Evolutionary conservation across 2,113 vertebrate species (phyloP).

Genomic region (Genyomyrus donnyi): DNA sequence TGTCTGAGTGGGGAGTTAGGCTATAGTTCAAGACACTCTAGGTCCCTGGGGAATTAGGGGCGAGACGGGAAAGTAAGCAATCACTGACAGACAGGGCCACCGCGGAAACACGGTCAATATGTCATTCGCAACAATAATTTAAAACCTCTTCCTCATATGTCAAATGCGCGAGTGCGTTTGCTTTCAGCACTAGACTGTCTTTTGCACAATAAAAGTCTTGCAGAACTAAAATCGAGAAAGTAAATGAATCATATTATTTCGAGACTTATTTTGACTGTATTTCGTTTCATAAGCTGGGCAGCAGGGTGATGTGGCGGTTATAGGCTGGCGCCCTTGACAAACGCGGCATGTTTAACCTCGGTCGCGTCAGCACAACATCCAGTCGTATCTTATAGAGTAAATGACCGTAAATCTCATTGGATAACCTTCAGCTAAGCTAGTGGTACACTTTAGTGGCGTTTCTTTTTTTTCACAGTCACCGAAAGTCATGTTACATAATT

Average conservation of each 20-base stretch:
- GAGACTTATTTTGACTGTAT: background rate
- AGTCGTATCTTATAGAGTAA: background rate
- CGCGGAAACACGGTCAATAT: background rate
- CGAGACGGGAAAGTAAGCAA: background rate
- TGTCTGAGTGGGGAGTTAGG: background rate
- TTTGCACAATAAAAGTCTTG: background rate
- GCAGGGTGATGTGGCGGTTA: background rate
- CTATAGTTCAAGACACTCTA: background rate
- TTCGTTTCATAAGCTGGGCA: background rate
- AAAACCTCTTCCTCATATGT: background rate
- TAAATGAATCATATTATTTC: background rate
- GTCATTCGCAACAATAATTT: background rate
- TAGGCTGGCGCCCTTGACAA: background rate
- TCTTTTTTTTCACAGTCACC: background rate
- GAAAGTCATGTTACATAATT: background rate
- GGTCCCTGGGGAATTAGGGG: background rate
- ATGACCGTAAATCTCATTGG: background rate
- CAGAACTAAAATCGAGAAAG: background rate
- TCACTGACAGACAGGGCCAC: background rate
- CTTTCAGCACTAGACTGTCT: background rate
- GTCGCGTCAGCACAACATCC: background rate
- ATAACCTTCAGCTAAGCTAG: background rate
- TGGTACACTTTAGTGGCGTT: background rate
- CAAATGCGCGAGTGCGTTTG: background rate
- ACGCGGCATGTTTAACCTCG: background rate